Conservation (phyloP, 1,140 invertebrate species). For the Bombus haemorrhoidalis region DNA sequence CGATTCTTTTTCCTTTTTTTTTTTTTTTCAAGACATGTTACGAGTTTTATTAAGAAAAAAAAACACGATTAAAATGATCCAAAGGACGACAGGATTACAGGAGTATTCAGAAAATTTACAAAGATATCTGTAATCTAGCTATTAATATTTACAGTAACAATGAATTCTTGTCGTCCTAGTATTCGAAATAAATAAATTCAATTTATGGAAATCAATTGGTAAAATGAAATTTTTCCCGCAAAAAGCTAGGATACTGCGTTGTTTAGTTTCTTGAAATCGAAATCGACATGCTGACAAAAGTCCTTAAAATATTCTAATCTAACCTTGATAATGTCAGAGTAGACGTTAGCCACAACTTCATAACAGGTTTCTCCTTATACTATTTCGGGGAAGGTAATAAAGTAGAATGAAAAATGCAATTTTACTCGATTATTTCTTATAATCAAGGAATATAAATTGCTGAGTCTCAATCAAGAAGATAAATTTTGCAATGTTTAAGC, state of each 20-base stretch:
- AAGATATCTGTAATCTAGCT: too few relatives aligned
- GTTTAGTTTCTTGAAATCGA: not conserved
- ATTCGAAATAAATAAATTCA: too few relatives aligned
- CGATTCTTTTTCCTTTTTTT: too few relatives aligned
- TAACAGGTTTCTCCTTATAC: slow-evolving; percentile 18
- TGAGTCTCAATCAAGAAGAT: not conserved
- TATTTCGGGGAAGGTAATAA: not conserved
- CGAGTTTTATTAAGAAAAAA: too few relatives aligned
- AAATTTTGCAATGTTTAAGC: not conserved
- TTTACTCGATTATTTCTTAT: not conserved
- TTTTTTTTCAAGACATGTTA: too few relatives aligned
- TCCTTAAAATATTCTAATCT: not conserved
- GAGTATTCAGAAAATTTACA: too few relatives aligned
- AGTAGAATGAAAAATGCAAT: not conserved
- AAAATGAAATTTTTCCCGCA: not conserved
- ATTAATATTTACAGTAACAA: too few relatives aligned
- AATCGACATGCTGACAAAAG: not conserved
- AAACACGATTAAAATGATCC: too few relatives aligned
- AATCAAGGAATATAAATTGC: not conserved
- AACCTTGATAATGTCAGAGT: slow-evolving; percentile 6
- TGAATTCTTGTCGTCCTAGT: too few relatives aligned
- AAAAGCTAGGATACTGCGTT: not conserved
- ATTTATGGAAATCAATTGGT: not conserved
- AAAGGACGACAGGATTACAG: too few relatives aligned
- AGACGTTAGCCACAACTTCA: not conserved